These are phyloP conservation scores for Crossocerus cetratus DNA, from an alignment of 2,888 invertebrate species.

Conservation along the genomic window DNA sequence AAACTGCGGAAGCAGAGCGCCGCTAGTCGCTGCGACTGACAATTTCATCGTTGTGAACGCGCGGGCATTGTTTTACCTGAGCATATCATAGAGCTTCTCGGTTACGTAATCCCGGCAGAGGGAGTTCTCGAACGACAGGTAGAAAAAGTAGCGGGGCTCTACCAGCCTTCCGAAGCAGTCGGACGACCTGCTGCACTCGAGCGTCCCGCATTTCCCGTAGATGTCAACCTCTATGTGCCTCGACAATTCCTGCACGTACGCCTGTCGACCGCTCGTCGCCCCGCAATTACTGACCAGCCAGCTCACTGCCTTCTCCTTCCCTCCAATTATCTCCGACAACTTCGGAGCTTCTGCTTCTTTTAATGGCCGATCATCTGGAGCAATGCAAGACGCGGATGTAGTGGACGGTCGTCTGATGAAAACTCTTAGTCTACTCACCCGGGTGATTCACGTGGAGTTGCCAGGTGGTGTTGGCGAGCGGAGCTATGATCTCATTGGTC, in stretches of 20 bases:
- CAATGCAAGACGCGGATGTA: too few species aligned
- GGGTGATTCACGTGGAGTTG: constrained; percentile 15
- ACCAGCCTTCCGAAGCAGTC: constrained; percentile 74
- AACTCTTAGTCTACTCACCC: constrained; percentile 44
- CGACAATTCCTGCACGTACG: constrained; percentile 77
- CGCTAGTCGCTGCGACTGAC: constrained; percentile 28
- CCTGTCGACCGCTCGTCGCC: constrained; percentile 76
- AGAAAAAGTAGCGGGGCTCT: constrained; percentile 83
- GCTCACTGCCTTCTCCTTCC: constrained; percentile 78
- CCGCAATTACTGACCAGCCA: constrained; percentile 81
- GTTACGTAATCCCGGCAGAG: constrained; percentile 84
- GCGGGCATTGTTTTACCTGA: constrained; percentile 78
- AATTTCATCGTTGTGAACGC: constrained; percentile 31
- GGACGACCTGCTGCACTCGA: constrained; percentile 74
- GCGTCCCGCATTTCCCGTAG: constrained; percentile 81
- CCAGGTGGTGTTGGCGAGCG: constrained; percentile 51
- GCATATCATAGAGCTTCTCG: constrained; percentile 81
- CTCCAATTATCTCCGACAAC: constrained; percentile 17
- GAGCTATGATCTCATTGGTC: constrained; percentile 55
- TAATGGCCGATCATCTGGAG: too few species aligned
- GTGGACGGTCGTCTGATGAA: too few species aligned
- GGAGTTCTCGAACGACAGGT: constrained; percentile 85
- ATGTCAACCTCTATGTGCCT: constrained; percentile 81
- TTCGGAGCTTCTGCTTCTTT: too few species aligned
- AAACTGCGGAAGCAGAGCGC: not conserved